phyloP scores from a whole-genome alignment of 2,797 vertebrate genomes.

The Pelodytes ibericus region DNA sequence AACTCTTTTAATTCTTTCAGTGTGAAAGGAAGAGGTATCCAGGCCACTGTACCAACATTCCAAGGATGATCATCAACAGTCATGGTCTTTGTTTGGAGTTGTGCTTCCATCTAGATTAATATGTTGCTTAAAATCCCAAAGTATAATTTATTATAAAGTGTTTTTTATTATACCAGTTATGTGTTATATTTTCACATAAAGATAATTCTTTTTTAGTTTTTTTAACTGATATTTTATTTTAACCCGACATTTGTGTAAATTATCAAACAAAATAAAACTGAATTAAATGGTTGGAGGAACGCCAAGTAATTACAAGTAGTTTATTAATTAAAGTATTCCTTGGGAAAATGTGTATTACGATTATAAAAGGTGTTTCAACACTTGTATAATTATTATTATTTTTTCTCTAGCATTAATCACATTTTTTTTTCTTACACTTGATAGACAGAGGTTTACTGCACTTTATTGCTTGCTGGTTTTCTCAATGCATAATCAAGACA shows the following conservation, averaged over 20 bases:
- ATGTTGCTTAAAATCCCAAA: too few relatives aligned
- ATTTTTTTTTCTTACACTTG: slow-evolving; percentile 34
- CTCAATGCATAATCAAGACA: slow-evolving; percentile 49
- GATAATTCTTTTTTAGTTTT: slow-evolving; percentile 61
- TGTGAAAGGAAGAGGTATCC: too few relatives aligned
- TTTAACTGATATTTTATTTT: slow-evolving; percentile 28
- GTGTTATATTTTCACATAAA: slow-evolving; percentile 56
- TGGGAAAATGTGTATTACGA: slow-evolving; percentile 12
- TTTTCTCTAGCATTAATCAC: slow-evolving; percentile 28
- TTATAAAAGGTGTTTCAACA: slow-evolving; percentile 42
- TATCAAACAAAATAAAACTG: slow-evolving; percentile 39
- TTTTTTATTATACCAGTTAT: too few relatives aligned
- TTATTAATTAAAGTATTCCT: slow-evolving; percentile 22
- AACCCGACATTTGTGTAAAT: not conserved
- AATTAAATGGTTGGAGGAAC: slow-evolving; percentile 23
- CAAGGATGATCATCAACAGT: too few relatives aligned
- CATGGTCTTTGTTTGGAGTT: too few relatives aligned
- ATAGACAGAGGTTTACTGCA: slow-evolving; percentile 11
- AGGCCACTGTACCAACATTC: too few relatives aligned
- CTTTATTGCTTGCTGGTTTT: slow-evolving; percentile 36
- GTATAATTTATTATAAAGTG: too few relatives aligned
- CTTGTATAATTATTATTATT: slow-evolving; percentile 10
- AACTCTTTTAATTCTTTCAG: too few relatives aligned
- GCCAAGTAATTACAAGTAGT: slow-evolving; percentile 21
- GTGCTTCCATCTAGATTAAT: too few relatives aligned